Percentiles rank a stretch among this genome's conserved stretches.
These are phyloP conservation scores for Lepus oiostolus DNA, from an alignment of 2,797 vertebrate genomes.

Conservation along the genomic window DNA sequence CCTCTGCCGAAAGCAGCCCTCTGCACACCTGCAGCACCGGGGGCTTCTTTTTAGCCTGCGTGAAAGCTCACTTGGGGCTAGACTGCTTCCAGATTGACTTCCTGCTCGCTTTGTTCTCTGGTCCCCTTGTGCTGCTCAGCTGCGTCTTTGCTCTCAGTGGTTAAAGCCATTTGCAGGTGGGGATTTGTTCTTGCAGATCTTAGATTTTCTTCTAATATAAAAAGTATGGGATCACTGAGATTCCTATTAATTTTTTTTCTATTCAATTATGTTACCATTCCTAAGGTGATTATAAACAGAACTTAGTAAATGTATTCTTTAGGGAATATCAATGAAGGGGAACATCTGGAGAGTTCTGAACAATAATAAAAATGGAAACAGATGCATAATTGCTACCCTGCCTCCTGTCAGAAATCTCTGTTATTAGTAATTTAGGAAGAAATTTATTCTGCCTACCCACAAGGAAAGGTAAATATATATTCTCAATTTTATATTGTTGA, in stretches of 20 bases:
- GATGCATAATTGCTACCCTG: slow-evolving; percentile 81
- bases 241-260: slow-evolving; percentile 8
- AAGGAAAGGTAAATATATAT: slow-evolving; percentile 52
- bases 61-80: slow-evolving; percentile 73
- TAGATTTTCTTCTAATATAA: slow-evolving; percentile 60
- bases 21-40: slow-evolving; percentile 80
- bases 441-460: slow-evolving; percentile 64
- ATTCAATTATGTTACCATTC: slow-evolving; percentile 49
- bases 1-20: slow-evolving; percentile 73
- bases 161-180: slow-evolving; percentile 31
- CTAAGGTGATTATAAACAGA: slow-evolving; percentile 72
- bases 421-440: slow-evolving; percentile 83
- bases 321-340: slow-evolving; percentile 69
- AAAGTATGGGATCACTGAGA: slow-evolving; percentile 69
- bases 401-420: slow-evolving; percentile 81
- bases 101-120: slow-evolving; percentile 69
- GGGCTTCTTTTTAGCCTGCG: slow-evolving; percentile 37
- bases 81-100: slow-evolving; percentile 75
- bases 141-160: neutral
- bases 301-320: slow-evolving; percentile 61
- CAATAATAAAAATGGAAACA: slow-evolving; percentile 85
- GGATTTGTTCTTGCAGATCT: slow-evolving; percentile 44
- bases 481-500: slow-evolving; percentile 72
- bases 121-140: neutral
- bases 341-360: slow-evolving; percentile 84